Base-by-base conservation (phyloP, 2,888 invertebrate species). In the Chrysopilus asiliformis region DNA sequence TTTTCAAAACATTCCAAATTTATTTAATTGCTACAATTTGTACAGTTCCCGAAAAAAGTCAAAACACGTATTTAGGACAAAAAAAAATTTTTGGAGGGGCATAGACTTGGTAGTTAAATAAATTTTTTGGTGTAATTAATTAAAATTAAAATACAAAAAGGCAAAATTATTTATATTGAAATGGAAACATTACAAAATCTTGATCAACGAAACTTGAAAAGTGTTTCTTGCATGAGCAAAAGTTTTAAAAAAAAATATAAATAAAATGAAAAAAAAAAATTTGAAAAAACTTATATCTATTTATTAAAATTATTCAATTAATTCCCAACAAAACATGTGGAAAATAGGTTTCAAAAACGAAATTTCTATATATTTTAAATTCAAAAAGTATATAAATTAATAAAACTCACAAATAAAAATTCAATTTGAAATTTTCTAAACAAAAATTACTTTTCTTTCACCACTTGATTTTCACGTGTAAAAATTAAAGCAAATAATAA, bases 1-100 rank as follows among this genome's bases (percentile, higher is more conserved):
- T n/a, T n/a, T n/a, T n/a, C n/a, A n/a, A n/a, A n/a, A n/a, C n/a
- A n/a, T n/a, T n/a, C n/a, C n/a, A n/a, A n/a, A n/a, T n/a, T n/a
- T n/a, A n/a, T n/a, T n/a, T n/a, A n/a, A n/a, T n/a, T n/a, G n/a
- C n/a, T n/a, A n/a, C n/a, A n/a, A n/a, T n/a, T n/a, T n/a, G n/a
- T n/a, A n/a, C n/a, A n/a, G n/a, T n/a, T n/a, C n/a, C n/a, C n/a
- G n/a, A n/a, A n/a, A n/a, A n/a, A n/a, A n/a, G n/a, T n/a, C n/a
- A n/a, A n/a, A n/a, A n/a, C n/a, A n/a, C n/a, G n/a, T n/a, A n/a
- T n/a, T n/a, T n/a, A n/a, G n/a, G n/a, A n/a, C n/a, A n/a, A n/a
- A n/a, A n/a, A n/a, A 42, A 40, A 44, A 39, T 39, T 43, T 46
- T 50, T 55, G 58, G 59, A 59, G 59, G 59, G 58, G 55, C 56